A percentile compares a stretch with the other conserved stretches of the same genome.
These are phyloP conservation scores for Tenebrio molitor DNA, from an alignment of 1,140 invertebrate species.

Conservation along the genomic window DNA sequence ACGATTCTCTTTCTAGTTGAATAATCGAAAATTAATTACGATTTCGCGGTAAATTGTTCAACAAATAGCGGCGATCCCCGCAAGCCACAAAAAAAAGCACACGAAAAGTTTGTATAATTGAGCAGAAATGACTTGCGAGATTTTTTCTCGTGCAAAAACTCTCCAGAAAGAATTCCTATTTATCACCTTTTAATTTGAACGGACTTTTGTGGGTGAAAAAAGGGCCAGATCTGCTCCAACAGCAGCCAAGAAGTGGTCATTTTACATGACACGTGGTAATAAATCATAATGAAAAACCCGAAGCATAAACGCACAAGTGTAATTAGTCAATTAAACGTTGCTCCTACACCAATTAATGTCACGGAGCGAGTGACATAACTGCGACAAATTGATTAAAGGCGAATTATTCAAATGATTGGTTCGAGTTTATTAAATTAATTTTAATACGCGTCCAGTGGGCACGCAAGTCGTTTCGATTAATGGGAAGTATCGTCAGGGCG, in stretches of 20 bases:
- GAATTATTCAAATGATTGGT: slow-evolving; percentile 14
- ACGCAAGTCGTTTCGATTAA: neutral
- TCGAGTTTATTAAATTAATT: slow-evolving; percentile 10
- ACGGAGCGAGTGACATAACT: slow-evolving; percentile 11
- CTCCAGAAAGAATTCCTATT: neutral
- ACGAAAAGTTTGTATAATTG: slow-evolving; percentile 13
- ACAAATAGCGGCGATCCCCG: too few relatives aligned
- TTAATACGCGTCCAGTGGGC: slow-evolving; percentile 8
- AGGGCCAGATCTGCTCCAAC: neutral
- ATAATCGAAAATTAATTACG: neutral
- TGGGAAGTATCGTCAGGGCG: neutral
- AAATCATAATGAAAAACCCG: slow-evolving; percentile 24
- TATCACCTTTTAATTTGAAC: slow-evolving; percentile 31
- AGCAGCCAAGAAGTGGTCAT: neutral
- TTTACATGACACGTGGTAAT: slow-evolving; percentile 4
- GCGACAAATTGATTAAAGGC: slow-evolving; percentile 35
- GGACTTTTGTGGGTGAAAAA: slow-evolving; percentile 8
- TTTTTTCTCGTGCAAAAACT: slow-evolving; percentile 1
- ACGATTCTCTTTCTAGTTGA: too few relatives aligned
- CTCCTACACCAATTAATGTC: slow-evolving; percentile 33
- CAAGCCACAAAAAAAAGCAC: too few relatives aligned
- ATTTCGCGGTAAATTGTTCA: neutral
- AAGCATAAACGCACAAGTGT: slow-evolving; percentile 26
- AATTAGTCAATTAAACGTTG: slow-evolving; percentile 40
- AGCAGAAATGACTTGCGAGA: slow-evolving; percentile 8